Evolutionary conservation across 2,113 vertebrate species (phyloP).

Genomic region (Vireo altiloquus): DNA sequence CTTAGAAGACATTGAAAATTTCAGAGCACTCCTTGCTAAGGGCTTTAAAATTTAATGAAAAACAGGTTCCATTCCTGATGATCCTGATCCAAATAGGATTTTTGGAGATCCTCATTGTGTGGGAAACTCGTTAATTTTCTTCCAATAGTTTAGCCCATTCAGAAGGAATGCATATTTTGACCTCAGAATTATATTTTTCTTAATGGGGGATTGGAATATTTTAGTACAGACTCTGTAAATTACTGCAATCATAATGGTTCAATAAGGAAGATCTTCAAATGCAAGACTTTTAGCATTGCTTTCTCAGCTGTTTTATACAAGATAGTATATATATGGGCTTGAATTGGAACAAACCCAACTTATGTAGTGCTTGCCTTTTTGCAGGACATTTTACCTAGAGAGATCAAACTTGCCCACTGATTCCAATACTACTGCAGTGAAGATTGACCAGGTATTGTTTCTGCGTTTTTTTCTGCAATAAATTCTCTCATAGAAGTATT

Average conservation of each 20-base stretch:
- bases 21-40: background rate
- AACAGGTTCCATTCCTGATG: background rate
- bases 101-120: background rate
- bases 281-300: background rate
- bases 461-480: background rate
- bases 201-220: background rate
- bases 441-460: conserved; percentile 91
- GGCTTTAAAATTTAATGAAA: background rate
- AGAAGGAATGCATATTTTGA: background rate
- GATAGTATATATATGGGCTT: background rate
- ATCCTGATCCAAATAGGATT: background rate
- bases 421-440: conserved; percentile 89
- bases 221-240: background rate
- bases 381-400: conserved; percentile 95
- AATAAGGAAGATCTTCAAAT: background rate
- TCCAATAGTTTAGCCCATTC: background rate
- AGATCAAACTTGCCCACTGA: conserved; percentile 93
- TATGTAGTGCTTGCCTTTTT: conserved; percentile 1
- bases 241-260: background rate
- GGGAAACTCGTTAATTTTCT: background rate
- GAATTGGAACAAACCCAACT: background rate
- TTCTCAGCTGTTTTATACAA: background rate
- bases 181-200: background rate
- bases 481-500: background rate
- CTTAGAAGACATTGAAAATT: background rate